Evolutionary conservation across 1,140 invertebrate genomes (phyloP).

Genomic region (Pissodes strobi): DNA sequence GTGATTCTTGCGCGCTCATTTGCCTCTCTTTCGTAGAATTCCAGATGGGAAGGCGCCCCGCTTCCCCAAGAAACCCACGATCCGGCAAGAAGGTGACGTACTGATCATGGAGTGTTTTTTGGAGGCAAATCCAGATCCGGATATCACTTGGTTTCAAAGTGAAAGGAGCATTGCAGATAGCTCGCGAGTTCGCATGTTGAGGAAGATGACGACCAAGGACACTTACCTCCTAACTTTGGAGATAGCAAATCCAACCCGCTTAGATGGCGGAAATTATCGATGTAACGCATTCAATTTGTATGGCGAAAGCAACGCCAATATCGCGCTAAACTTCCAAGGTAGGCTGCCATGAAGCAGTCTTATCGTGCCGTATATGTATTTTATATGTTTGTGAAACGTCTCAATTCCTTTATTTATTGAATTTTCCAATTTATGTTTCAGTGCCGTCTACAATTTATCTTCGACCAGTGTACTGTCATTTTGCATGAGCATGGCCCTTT

Average conservation of each 20-base stretch:
- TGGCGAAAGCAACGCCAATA: conserved; percentile 99
- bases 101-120: conserved; percentile 95
- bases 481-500: conserved; percentile 56
- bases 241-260: conserved; percentile 90
- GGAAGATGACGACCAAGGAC: conserved; percentile 85
- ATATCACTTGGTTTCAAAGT: conserved; percentile 94
- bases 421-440: conserved; percentile 45
- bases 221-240: conserved; percentile 88
- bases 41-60: conserved; percentile 92
- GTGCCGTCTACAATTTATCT: conserved; percentile 38
- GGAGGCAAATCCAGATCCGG: conserved; percentile 92
- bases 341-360: conserved; percentile 57
- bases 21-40: conserved; percentile 68
- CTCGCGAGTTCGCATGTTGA: conserved; percentile 82
- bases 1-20: conserved; percentile 18
- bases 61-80: conserved; percentile 97
- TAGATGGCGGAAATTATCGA: conserved; percentile 97
- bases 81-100: conserved; percentile 91
- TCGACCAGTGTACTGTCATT: conserved; percentile 46
- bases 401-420: conserved; percentile 45
- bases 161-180: conserved; percentile 80
- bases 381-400: conserved; percentile 49
- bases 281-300: conserved; percentile 98
- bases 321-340: conserved; percentile 99
- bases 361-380: conserved; percentile 41